These are phyloP conservation scores for Ophiothrix spiculata DNA, from an alignment of 35 echinoderm and acorn worm genomes.

Conservation along the genomic window DNA sequence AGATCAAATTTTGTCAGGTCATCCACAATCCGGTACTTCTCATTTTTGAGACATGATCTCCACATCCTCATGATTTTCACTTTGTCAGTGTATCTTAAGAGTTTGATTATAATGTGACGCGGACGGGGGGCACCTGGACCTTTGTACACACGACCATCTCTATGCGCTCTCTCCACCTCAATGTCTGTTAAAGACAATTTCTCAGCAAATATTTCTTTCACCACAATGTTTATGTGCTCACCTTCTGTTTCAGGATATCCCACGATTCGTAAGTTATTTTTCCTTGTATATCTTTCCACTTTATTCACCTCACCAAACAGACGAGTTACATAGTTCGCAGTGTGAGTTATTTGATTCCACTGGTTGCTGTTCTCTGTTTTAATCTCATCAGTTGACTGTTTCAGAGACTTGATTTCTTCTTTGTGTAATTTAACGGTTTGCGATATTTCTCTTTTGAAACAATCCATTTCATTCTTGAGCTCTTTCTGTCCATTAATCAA, in stretches of 20 bases:
- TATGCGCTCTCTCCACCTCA: not conserved
- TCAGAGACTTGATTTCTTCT: not conserved
- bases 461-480: not conserved
- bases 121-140: not conserved
- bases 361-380: not conserved
- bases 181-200: not conserved
- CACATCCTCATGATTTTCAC: not conserved
- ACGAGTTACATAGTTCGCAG: not conserved
- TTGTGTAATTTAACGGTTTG: not conserved
- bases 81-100: not conserved
- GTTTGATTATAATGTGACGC: not conserved
- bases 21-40: not conserved
- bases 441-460: not conserved
- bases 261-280: not conserved
- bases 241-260: not conserved
- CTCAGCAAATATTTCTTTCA: not conserved
- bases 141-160: not conserved
- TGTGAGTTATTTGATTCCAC: not conserved
- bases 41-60: not conserved
- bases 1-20: not conserved
- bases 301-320: not conserved
- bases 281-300: not conserved
- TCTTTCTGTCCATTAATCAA: not conserved
- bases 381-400: not conserved
- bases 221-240: not conserved